Evolutionary conservation across 2,888 invertebrate genomes (phyloP).

Genomic region (Drosophila paracracens): DNA sequence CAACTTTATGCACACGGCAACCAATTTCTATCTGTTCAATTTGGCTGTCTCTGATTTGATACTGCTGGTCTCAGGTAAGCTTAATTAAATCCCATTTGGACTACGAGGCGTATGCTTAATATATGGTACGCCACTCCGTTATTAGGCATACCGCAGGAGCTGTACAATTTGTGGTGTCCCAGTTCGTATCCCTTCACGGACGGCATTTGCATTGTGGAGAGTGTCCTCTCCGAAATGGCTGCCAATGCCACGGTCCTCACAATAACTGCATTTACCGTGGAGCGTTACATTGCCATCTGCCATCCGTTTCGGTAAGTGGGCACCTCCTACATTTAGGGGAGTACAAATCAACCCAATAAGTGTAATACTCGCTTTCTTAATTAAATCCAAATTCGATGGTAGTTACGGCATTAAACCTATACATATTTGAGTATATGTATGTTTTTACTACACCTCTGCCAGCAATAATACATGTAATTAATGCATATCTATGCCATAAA

Average conservation of each 20-base stretch:
- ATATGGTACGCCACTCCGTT: constrained; percentile 7
- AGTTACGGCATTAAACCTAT: background rate
- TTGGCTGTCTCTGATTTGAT: constrained; percentile 93
- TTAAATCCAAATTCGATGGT: constrained; percentile 3
- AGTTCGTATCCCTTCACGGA: constrained; percentile 91
- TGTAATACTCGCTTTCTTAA: background rate
- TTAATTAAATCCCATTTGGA: background rate
- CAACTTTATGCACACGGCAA: constrained; percentile 93
- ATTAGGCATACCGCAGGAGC: constrained; percentile 91
- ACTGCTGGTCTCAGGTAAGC: constrained; percentile 90
- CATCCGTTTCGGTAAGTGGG: constrained; percentile 89
- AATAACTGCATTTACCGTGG: constrained; percentile 95
- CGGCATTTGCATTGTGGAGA: constrained; percentile 90
- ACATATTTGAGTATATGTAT: background rate
- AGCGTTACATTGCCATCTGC: constrained; percentile 94
- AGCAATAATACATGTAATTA: constrained; percentile 11
- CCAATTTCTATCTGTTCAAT: constrained; percentile 93
- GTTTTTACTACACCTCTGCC: background rate
- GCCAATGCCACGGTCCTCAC: constrained; percentile 94
- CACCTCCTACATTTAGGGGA: background rate
- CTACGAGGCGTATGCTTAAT: constrained; percentile 46
- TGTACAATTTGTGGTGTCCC: constrained; percentile 91
- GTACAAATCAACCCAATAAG: constrained; percentile 6
- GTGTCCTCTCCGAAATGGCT: constrained; percentile 93
- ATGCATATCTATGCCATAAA: background rate